These are phyloP conservation scores for Marmota monax DNA, from an alignment of 2,113 vertebrate genomes.

Conservation along the genomic window DNA sequence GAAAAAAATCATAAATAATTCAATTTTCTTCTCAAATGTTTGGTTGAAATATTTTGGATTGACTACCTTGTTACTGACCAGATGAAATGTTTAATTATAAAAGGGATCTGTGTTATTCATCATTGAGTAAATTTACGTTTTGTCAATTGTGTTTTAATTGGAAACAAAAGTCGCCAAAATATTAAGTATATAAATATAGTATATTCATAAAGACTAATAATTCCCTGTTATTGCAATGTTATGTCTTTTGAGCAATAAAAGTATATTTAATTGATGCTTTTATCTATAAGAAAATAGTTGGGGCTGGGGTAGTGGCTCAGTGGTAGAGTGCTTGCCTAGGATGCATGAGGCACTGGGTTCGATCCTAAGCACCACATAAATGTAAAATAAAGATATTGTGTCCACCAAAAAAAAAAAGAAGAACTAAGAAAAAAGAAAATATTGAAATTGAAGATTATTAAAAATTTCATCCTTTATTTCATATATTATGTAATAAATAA, in stretches of 20 bases:
- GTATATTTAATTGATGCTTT: background rate
- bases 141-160: background rate
- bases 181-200: background rate
- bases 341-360: no score
- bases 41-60: background rate
- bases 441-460: background rate
- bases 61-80: background rate
- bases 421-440: background rate
- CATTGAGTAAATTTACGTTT: background rate
- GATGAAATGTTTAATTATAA: background rate
- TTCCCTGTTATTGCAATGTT: background rate
- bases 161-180: slow-evolving; percentile 32
- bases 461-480: background rate
- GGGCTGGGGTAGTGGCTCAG: no score
- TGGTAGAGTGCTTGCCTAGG: no score
- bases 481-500: background rate
- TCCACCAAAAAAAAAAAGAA: no score
- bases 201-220: background rate
- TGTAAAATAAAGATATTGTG: no score
- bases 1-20: background rate
- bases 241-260: background rate
- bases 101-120: background rate
- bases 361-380: no score
- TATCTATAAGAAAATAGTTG: background rate
- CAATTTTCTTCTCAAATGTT: background rate